These are phyloP conservation scores for Merodon equestris DNA, from an alignment of 2,888 invertebrate species.

Conservation along the genomic window DNA sequence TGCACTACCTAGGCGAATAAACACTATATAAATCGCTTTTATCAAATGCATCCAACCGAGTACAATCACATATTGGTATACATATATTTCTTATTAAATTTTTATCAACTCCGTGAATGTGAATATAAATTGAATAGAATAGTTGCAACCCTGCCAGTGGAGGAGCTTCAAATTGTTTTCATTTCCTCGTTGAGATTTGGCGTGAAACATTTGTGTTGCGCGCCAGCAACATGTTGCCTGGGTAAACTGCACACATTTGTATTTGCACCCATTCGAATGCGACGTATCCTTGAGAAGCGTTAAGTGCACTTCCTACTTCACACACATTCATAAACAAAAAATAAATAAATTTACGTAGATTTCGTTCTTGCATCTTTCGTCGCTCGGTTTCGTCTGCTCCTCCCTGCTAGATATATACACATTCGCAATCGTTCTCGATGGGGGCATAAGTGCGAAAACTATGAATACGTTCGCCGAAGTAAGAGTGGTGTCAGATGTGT, in stretches of 20 bases:
- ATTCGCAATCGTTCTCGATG: background rate
- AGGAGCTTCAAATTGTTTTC: constrained; percentile 27
- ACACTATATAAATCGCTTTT: constrained; percentile 7
- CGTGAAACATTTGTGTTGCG: constrained; percentile 1
- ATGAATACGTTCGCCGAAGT: constrained; percentile 45
- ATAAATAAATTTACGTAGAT: constrained; percentile 30
- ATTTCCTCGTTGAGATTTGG: constrained; percentile 46
- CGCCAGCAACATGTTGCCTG: constrained; percentile 54
- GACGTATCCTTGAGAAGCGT: constrained; percentile 57
- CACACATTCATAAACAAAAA: constrained; percentile 39
- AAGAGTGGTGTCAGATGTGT: constrained; percentile 59
- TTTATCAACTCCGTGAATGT: background rate
- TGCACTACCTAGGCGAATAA: background rate
- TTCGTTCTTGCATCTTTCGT: constrained; percentile 27
- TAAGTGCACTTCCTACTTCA: constrained; percentile 57
- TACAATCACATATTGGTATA: no score
- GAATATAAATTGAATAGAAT: constrained; percentile 12
- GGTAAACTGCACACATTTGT: no score
- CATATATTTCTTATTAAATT: background rate
- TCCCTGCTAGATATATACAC: no score
- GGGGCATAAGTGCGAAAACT: constrained; percentile 41
- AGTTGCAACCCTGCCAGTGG: constrained; percentile 3
- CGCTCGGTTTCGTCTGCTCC: no score
- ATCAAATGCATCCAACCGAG: constrained; percentile 1
- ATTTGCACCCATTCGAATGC: background rate